Evolutionary conservation across 1,140 invertebrate genomes (phyloP), one percentile per base, ranked within the genome.

Genomic region (Pogonognathellus flavescens): DNA sequence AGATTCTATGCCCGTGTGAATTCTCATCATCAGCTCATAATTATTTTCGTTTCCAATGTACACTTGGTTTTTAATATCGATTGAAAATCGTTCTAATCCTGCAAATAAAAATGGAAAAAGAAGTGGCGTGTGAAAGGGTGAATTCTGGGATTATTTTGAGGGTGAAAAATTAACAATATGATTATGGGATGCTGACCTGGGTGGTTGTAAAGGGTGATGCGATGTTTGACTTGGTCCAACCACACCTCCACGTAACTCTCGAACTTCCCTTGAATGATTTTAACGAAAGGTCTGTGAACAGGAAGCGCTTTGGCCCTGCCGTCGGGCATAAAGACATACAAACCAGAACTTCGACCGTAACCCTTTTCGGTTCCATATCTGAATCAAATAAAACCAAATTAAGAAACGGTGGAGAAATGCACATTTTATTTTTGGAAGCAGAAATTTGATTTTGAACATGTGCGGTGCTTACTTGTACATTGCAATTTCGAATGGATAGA

Each of bases 311-410:
- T 89, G 55, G 92, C 91, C 85, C 92, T 90, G 84, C 95, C 94
- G 89, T 96, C 94, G 0, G 98, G 98, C 22, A 99, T 92, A 90
- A 99, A 99, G 22, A 99, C 92, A 91, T 99, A 99, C 8, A 97
- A 97, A 1, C 98, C 98, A 89, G 96, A 97, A 88, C 93, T 93
- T 89, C 96, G 96, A 89, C 92, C 92, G 60, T 90, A 91, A 20
- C 90, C 90, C 62, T 92, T 92, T 3, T 66, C 20, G 2, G 93
- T 93, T 50, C 93, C 94, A 89, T 96, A 95, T 87, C 91, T 92
- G 62, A n/a, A n/a, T n/a, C n/a, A n/a, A n/a, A n/a, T n/a, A n/a
- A n/a, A n/a, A n/a, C n/a, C n/a, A n/a, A n/a, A n/a, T n/a, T n/a
- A n/a, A n/a, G n/a, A n/a, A n/a, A n/a, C n/a, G n/a, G n/a, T n/a